Evolutionary conservation across 1,140 invertebrate genomes (phyloP).

Genomic region (Lethocerus indicus): DNA sequence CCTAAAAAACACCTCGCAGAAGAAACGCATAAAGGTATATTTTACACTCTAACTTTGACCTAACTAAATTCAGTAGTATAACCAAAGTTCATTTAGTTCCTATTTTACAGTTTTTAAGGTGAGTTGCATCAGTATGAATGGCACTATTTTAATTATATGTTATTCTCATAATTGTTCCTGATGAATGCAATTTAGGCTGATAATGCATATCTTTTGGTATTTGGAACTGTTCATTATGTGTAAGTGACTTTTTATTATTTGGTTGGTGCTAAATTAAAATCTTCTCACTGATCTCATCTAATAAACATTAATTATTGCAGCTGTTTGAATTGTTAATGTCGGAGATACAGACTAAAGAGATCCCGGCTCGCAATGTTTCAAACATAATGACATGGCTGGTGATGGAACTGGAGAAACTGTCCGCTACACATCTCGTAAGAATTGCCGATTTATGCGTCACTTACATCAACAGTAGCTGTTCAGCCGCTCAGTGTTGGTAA

Average conservation of each 20-base stretch:
- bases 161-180: background rate
- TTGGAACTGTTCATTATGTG: background rate
- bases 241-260: background rate
- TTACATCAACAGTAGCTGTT: no score
- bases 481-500: no score
- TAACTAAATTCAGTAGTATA: no score
- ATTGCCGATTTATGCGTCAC: constrained; percentile 29
- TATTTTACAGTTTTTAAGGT: no score
- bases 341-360: constrained; percentile 13
- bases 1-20: constrained; percentile 13
- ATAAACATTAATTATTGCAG: constrained; percentile 9
- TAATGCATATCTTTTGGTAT: background rate
- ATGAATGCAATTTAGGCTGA: background rate
- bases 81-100: no score
- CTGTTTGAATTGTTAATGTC: constrained; percentile 15
- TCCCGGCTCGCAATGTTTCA: constrained; percentile 9
- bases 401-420: constrained; percentile 17
- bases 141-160: background rate
- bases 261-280: background rate
- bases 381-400: constrained; percentile 14
- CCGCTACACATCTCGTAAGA: constrained; percentile 27
- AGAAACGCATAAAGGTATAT: constrained; percentile 17
- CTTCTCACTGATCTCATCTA: background rate
- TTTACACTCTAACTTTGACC: no score
- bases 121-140: background rate